A percentile compares a stretch with the other conserved stretches of the same genome.
phyloP scores from a whole-genome alignment of 2,113 vertebrate genomes.

The Thunnus maccoyii region DNA sequence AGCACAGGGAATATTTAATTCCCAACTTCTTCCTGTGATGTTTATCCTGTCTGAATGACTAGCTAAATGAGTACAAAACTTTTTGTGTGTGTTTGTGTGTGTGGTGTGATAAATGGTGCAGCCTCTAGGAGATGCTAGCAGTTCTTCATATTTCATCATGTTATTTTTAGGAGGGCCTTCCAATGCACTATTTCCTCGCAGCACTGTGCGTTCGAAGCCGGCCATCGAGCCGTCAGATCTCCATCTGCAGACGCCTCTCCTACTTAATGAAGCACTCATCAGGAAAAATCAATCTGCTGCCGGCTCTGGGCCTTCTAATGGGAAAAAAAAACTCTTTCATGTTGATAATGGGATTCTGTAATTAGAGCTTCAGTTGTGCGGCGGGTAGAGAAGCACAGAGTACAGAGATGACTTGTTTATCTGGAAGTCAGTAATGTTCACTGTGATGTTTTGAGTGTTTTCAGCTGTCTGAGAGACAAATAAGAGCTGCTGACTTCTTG shows the following conservation, averaged over 20 bases:
- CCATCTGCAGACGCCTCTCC: slow-evolving; percentile 31
- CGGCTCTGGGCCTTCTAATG: slow-evolving; percentile 1
- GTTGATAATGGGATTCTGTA: slow-evolving; percentile 28
- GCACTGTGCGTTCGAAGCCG: neutral
- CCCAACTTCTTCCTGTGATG: no score
- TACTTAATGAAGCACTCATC: slow-evolving; percentile 34
- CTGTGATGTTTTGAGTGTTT: neutral
- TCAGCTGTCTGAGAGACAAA: no score
- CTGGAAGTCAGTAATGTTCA: neutral
- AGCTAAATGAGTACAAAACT: no score
- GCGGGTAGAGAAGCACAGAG: neutral
- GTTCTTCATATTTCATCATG: no score
- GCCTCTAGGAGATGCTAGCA: neutral
- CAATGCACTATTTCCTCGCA: neutral
- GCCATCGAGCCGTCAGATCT: neutral
- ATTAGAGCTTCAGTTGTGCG: slow-evolving; percentile 7
- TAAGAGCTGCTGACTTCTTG: neutral
- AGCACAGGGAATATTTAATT: no score
- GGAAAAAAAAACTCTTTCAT: slow-evolving; percentile 1
- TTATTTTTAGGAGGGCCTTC: neutral
- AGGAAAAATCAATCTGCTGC: slow-evolving; percentile 38
- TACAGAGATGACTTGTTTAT: neutral
- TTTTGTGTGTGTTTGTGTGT: no score
- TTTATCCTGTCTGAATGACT: no score
- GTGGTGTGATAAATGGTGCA: no score